Conservation (phyloP, 2,888 invertebrate species). For the Xanthia icteritia region DNA sequence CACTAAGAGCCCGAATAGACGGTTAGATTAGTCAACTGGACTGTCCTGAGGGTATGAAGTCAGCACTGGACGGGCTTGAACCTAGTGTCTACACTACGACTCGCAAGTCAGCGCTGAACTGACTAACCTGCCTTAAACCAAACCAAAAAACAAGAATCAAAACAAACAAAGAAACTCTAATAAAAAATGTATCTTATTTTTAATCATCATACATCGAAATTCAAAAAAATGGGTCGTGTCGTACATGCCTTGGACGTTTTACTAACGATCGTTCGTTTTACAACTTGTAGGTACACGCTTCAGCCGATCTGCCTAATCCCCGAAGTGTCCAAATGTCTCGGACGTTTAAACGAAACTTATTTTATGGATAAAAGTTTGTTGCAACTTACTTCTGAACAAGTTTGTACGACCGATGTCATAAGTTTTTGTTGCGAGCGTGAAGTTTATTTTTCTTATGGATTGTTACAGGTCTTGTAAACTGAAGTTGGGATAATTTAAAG, state of each 20-base stretch:
- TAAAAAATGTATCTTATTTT: not conserved
- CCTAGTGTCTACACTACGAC: too few species aligned
- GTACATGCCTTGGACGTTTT: slow-evolving; percentile 16
- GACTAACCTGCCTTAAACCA: not conserved
- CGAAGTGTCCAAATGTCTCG: slow-evolving; percentile 53
- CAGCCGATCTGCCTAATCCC: slow-evolving; percentile 27
- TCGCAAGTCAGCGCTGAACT: too few species aligned
- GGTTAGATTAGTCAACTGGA: too few species aligned
- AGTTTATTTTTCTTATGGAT: slow-evolving; percentile 15
- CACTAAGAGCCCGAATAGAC: too few species aligned
- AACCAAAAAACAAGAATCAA: not conserved
- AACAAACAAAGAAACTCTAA: not conserved
- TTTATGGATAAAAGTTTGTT: slow-evolving; percentile 54
- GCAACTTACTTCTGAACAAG: slow-evolving; percentile 40
- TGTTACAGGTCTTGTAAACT: slow-evolving; percentile 3
- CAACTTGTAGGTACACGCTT: slow-evolving; percentile 41
- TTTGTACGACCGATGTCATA: slow-evolving; percentile 47
- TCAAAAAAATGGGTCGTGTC: slow-evolving; percentile 35
- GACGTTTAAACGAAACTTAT: slow-evolving; percentile 58
- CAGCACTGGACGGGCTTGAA: too few species aligned
- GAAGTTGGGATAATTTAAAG: not conserved
- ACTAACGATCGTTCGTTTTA: slow-evolving; percentile 51
- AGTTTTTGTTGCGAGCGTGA: slow-evolving; percentile 40
- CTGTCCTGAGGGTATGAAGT: too few species aligned
- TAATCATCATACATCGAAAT: not conserved